Evolutionary conservation across 2,888 invertebrate genomes (phyloP).

Genomic region (Gymnosoma rotundatum): DNA sequence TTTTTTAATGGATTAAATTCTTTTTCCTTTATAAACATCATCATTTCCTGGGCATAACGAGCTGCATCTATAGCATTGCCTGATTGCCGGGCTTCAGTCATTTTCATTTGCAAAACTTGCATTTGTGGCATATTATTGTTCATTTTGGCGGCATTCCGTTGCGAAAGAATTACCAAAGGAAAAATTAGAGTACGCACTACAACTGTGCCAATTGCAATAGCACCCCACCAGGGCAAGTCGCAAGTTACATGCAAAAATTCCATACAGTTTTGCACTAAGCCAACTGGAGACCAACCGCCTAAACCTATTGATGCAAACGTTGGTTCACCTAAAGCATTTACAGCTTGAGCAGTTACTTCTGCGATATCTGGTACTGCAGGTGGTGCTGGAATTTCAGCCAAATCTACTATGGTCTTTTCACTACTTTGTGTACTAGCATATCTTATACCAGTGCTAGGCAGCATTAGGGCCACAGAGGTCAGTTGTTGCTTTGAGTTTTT

Average conservation of each 20-base stretch:
- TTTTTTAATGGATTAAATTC: constrained; percentile 91
- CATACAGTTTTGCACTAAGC: constrained; percentile 90
- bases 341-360: constrained; percentile 64
- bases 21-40: constrained; percentile 91
- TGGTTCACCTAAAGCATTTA: constrained; percentile 85
- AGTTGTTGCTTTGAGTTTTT: constrained; percentile 22
- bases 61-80: constrained; percentile 92
- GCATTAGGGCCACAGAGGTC: constrained; percentile 40
- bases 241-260: constrained; percentile 91
- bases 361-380: constrained; percentile 74
- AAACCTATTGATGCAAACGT: constrained; percentile 91
- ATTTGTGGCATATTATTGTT: constrained; percentile 93
- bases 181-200: constrained; percentile 90
- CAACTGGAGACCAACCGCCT: constrained; percentile 91
- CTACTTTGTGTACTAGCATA: constrained; percentile 74
- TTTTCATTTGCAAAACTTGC: constrained; percentile 90
- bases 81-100: constrained; percentile 92
- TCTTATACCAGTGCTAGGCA: constrained; percentile 71
- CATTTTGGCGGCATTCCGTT: constrained; percentile 91
- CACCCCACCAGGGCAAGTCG: constrained; percentile 96
- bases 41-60: constrained; percentile 89
- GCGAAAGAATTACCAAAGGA: constrained; percentile 92
- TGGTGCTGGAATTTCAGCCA: constrained; percentile 78
- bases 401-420: constrained; percentile 72
- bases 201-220: constrained; percentile 91